phyloP scores from a whole-genome alignment of 2,888 invertebrate species.

The Molanna angustata region DNA sequence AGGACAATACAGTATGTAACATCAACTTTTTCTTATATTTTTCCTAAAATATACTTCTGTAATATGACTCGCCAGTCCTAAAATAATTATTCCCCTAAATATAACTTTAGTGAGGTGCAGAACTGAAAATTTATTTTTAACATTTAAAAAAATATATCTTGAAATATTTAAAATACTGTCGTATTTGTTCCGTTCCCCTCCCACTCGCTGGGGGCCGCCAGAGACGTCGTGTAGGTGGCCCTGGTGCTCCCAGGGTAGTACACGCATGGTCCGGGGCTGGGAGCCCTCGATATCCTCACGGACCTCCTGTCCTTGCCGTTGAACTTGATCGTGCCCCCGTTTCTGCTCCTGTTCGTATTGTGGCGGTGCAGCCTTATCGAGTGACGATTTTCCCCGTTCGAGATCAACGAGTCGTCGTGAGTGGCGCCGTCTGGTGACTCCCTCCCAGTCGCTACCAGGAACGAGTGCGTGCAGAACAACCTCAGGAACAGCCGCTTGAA shows the following conservation, averaged over 20 bases:
- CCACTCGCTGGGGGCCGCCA: conserved; percentile 30
- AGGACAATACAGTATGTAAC: too few species aligned
- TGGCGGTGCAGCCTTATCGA: conserved; percentile 60
- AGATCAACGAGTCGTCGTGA: conserved; percentile 80
- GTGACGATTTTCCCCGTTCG: conserved; percentile 70
- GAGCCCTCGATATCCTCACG: conserved; percentile 42
- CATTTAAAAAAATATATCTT: conserved; percentile 4
- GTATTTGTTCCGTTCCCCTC: conserved; percentile 25
- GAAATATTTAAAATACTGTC: conserved; percentile 27
- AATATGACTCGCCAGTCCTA: too few species aligned
- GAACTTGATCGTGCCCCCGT: conserved; percentile 39
- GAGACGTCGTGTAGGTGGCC: conserved; percentile 29
- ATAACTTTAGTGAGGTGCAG: too few species aligned
- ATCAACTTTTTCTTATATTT: too few species aligned
- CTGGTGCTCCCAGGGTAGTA: conserved; percentile 42
- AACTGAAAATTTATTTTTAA: too few species aligned
- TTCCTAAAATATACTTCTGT: too few species aligned
- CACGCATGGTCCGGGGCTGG: conserved; percentile 47
- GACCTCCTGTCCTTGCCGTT: conserved; percentile 38
- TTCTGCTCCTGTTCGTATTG: conserved; percentile 39
- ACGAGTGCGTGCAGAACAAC: conserved; percentile 67
- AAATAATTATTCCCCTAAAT: too few species aligned
- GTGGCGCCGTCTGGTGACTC: conserved; percentile 70
- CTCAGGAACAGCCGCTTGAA: conserved; percentile 84
- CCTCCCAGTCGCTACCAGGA: conserved; percentile 53